phyloP scores from a whole-genome alignment of 2,888 invertebrate species.

The Dichetophora obliterata region DNA sequence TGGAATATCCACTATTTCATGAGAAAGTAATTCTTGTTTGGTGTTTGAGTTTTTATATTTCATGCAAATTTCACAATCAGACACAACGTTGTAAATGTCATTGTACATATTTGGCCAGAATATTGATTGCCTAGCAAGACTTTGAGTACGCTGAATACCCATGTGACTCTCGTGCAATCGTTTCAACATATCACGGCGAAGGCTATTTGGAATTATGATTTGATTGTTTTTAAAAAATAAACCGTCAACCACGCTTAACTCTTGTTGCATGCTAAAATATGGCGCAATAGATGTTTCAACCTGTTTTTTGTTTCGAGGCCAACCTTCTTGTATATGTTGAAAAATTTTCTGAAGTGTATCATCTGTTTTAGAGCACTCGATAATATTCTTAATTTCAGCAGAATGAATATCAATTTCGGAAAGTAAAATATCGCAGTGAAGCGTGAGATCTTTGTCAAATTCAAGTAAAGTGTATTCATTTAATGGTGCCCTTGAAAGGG shows the following conservation, averaged over 20 bases:
- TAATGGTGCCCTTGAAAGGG: conserved; percentile 3
- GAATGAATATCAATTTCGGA: conserved; percentile 8
- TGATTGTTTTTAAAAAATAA: conserved; percentile 44
- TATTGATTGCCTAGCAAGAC: too few species aligned
- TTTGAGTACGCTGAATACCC: conserved; percentile 29
- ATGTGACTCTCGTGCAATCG: conserved; percentile 54
- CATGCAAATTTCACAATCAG: conserved; percentile 34
- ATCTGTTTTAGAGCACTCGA: too few species aligned
- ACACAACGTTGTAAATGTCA: conserved; percentile 16
- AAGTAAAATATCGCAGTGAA: conserved; percentile 30
- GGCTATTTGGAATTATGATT: conserved; percentile 48
- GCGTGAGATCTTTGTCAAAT: conserved; percentile 23
- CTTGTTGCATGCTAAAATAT: conserved; percentile 41
- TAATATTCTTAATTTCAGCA: too few species aligned
- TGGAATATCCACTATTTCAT: not conserved
- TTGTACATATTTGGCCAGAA: too few species aligned
- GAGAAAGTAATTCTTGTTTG: not conserved
- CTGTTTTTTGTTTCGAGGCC: conserved; percentile 28
- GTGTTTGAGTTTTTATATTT: not conserved
- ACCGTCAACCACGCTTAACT: conserved; percentile 38
- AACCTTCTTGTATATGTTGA: not conserved
- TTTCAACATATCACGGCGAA: conserved; percentile 50
- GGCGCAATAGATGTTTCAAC: conserved; percentile 3
- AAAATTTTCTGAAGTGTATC: not conserved
- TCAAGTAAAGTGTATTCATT: not conserved